Evolutionary conservation across 2,888 invertebrate genomes (phyloP), one percentile per base, ranked within the genome.

Genomic region (Volucella inanis): DNA sequence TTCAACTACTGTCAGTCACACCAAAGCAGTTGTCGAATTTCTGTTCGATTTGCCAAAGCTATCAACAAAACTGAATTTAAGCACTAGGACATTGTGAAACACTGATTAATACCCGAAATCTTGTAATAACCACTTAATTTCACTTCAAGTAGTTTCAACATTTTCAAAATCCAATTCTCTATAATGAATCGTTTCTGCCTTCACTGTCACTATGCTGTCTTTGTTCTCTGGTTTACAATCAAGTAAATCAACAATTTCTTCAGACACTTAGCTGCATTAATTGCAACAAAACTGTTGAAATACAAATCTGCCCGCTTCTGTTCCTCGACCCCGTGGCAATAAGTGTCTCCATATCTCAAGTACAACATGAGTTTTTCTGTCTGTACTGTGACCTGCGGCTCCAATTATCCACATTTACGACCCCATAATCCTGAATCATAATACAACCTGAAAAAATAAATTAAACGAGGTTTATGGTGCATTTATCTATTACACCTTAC

Each of bases 331-430:
- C 31, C 31, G 31, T 31, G 31, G 31, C 31, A 31, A 31, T 31
- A 31, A 31, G 31, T 31, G 12, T 8, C 10, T 18, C 45, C 14
- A 49, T 49, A 38, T 38, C 54, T 68, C 22, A 59, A 78, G 43
- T 52, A 14, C 38, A 61, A 22, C 45, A 6, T 11, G 47, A 43
- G 47, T 47, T 22, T 22, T 41, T 49, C 38, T 68, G 12, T 18
- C 18, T 70, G 31, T 31, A 31, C 62, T 57, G 39, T 64, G 68
- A 45, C 61, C 57, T 64, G 59, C 47, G 68, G 31, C 31, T 6
- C 31, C 68, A 74, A 79, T 82, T 77, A 77, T 65, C 77, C 81
- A 59, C 57, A 77, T 77, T 31, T 61, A 67, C 74, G 57, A 64
- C 41, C 68, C 45, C 64, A 57, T 68, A 74, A 74, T 83, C 72